Evolutionary conservation across 2,888 invertebrate genomes (phyloP), one percentile per base, ranked within the genome.

Genomic region (Harpagoxenus sublaevis): DNA sequence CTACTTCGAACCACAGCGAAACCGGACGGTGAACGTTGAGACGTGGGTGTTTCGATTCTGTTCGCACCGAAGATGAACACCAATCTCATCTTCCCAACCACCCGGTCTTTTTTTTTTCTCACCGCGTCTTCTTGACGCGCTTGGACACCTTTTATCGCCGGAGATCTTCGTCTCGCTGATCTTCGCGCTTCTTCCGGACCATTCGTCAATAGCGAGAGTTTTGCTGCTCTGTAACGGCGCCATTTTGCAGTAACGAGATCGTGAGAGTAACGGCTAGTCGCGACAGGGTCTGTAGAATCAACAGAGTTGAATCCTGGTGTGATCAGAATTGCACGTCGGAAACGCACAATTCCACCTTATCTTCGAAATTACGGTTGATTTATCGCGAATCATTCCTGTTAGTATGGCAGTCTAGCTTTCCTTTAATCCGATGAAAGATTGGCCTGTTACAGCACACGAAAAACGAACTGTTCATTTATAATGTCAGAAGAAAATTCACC

Each of bases 1-100:
- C 93, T 86, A 86, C 77, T 12, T 60, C 18, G 60, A 15, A 15
- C 6, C 45, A 28, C 31, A 28, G 10, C 70, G 48, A 73, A 28
- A 18, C 74, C 71, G n/a, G 70, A 42, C 23, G 51, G 42, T 78
- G 70, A 39, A 63, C 31, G 82, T 66, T 51, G 53, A 73, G 35
- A 87, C 85, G 86, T 89, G 88, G 88, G 89, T 89, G 90, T 90
- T 87, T 86, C 90, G 74, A 45, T 84, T 74, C 71, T 81, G 71
- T 82, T 85, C 85, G 71, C 48, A 55, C 62, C 60, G 57, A 78
- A 71, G 84, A 84, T 31, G 66, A 48, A 65, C 68, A 51, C 63
- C 39, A 68, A 70, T 77, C 66, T 83, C 63, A 48, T 62, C 83
- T 51, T 28, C 28, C 6, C 28, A 31, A 31, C 63, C 57, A n/a